Conservation (phyloP, 2,797 vertebrate species). For the Orientallactaga sibirica region DNA sequence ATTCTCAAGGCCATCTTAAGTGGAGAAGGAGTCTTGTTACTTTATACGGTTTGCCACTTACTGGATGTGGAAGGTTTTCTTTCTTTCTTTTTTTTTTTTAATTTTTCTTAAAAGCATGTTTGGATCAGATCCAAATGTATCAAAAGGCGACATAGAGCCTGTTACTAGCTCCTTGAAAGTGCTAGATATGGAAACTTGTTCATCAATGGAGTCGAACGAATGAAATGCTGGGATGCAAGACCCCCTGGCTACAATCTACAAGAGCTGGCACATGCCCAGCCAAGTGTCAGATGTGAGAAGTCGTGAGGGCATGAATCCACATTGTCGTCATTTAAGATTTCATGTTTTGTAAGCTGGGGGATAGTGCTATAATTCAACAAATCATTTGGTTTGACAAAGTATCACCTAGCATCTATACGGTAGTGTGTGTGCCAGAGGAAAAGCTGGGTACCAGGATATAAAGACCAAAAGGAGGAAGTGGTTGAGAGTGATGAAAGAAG, state of each 20-base stretch:
- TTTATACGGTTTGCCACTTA: background rate
- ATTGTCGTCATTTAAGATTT: background rate
- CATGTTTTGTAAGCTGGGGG: background rate
- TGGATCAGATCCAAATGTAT: conserved; percentile 42
- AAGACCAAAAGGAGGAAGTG: background rate
- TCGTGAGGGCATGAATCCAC: background rate
- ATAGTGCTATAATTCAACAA: background rate
- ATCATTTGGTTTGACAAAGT: background rate
- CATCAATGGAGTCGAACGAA: background rate
- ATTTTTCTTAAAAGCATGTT: conserved; percentile 60
- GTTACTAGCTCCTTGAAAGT: background rate
- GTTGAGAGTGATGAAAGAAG: background rate
- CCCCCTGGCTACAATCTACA: background rate
- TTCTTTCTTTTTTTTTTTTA: too few species aligned
- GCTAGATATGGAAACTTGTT: background rate
- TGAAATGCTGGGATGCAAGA: background rate
- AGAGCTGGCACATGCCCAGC: accelerated
- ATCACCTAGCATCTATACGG: background rate
- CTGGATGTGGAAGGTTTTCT: background rate
- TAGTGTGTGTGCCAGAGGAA: background rate
- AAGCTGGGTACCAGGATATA: background rate
- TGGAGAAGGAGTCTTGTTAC: background rate
- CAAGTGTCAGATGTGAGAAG: background rate
- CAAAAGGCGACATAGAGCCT: conserved; percentile 5
- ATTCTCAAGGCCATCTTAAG: background rate